Conservation (phyloP, 2,888 invertebrate species). For the Liopterus haemorrhoidalis region DNA sequence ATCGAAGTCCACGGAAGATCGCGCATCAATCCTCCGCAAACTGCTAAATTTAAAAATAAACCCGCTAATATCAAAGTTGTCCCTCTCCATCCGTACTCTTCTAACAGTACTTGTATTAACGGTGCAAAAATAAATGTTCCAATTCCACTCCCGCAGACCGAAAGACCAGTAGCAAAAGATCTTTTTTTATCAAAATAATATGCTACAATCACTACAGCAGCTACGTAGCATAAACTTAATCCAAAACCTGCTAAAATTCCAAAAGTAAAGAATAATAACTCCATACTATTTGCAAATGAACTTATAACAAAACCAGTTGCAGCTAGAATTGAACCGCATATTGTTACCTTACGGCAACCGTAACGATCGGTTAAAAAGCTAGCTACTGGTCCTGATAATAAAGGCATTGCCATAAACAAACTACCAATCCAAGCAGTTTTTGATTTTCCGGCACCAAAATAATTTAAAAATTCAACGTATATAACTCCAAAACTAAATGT, state of each 20-base stretch:
- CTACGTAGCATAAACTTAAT: conserved; percentile 78
- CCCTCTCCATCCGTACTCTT: conserved; percentile 77
- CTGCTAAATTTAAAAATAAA: conserved; percentile 72
- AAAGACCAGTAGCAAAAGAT: conserved; percentile 78
- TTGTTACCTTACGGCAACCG: conserved; percentile 73
- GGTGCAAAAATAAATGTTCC: conserved; percentile 85
- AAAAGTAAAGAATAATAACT: conserved; percentile 72
- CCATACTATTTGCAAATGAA: conserved; percentile 69
- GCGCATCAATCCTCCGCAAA: conserved; percentile 75
- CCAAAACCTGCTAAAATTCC: conserved; percentile 81
- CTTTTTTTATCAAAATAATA: conserved; percentile 82
- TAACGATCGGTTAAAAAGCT: conserved; percentile 76
- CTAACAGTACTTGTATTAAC: conserved; percentile 64
- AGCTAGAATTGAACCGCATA: conserved; percentile 71
- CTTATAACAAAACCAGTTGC: conserved; percentile 72
- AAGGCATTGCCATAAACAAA: conserved; percentile 85
- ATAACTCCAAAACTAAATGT: conserved; percentile 90
- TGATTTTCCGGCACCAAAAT: conserved; percentile 77
- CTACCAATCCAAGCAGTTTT: conserved; percentile 88
- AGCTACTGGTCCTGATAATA: conserved; percentile 79
- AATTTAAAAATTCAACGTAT: conserved; percentile 75
- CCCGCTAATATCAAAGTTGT: conserved; percentile 77
- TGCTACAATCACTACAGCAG: conserved; percentile 85
- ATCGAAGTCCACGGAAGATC: conserved; percentile 65
- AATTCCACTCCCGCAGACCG: conserved; percentile 82